phyloP scores from a whole-genome alignment of 2,888 invertebrate species.

The Napeogenes sylphis region DNA sequence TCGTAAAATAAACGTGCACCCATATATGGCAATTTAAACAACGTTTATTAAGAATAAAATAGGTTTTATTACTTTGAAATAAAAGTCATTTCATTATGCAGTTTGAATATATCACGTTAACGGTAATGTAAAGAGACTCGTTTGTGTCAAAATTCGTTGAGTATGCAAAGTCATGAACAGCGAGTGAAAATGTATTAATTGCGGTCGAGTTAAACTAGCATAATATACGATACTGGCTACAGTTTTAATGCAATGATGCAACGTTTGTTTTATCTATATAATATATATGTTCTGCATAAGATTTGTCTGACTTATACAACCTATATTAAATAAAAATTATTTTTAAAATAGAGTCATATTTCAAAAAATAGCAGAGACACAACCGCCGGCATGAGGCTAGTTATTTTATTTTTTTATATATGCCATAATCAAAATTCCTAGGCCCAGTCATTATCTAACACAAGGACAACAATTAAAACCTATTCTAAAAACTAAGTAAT shows the following conservation, averaged over 20 bases:
- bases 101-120: slow-evolving; percentile 15
- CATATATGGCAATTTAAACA: slow-evolving; percentile 18
- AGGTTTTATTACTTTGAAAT: slow-evolving; percentile 8
- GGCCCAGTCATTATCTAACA: too few relatives aligned
- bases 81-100: slow-evolving; percentile 13
- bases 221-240: slow-evolving; percentile 9
- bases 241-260: not conserved
- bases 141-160: slow-evolving; percentile 39
- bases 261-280: not conserved
- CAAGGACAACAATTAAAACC: too few relatives aligned
- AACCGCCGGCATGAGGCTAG: too few relatives aligned
- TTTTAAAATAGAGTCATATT: too few relatives aligned
- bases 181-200: slow-evolving; percentile 32
- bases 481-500: not conserved
- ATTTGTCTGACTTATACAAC: too few relatives aligned
- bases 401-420: too few relatives aligned
- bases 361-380: too few relatives aligned
- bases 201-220: slow-evolving; percentile 27
- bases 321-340: too few relatives aligned
- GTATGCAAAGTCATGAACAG: slow-evolving; percentile 37
- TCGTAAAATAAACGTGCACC: slow-evolving; percentile 52
- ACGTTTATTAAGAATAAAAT: slow-evolving; percentile 17
- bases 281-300: too few relatives aligned
- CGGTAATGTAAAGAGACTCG: slow-evolving; percentile 34
- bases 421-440: too few relatives aligned